A percentile compares a stretch with the other conserved stretches of the same genome.
Evolutionary conservation across 1,140 invertebrate genomes (phyloP).

Genomic region (Drosophila asahinai): DNA sequence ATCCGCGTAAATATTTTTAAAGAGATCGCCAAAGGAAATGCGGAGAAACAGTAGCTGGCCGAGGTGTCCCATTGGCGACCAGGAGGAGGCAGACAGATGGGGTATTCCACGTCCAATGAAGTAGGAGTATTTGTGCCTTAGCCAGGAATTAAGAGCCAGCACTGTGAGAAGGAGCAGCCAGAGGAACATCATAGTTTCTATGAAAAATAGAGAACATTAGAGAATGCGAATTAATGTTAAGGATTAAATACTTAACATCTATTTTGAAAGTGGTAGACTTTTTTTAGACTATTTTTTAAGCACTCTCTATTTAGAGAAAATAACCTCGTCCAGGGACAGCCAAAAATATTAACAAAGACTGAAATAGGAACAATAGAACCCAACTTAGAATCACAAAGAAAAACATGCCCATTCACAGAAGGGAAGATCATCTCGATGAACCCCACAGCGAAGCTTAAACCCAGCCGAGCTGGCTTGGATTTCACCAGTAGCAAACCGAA

Average conservation of each 20-base stretch:
- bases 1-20: constrained; percentile 61
- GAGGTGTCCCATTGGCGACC: constrained; percentile 70
- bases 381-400: constrained; percentile 24
- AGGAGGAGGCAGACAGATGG: constrained; percentile 41
- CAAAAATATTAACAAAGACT: background rate
- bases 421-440: constrained; percentile 36
- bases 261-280: too few relatives aligned
- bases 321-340: constrained; percentile 9
- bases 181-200: constrained; percentile 11
- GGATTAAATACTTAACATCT: background rate
- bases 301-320: constrained; percentile 1
- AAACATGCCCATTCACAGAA: constrained; percentile 17
- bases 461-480: background rate
- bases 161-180: constrained; percentile 28
- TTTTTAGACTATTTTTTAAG: background rate
- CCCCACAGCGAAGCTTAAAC: constrained; percentile 26
- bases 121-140: constrained; percentile 58
- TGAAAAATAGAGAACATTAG: background rate
- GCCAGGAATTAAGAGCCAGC: constrained; percentile 29
- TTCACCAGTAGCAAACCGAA: constrained; percentile 14
- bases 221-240: background rate
- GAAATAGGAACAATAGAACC: constrained; percentile 5
- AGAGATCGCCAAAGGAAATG: constrained; percentile 77
- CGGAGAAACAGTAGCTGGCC: constrained; percentile 57
- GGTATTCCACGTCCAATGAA: constrained; percentile 55